Percentiles rank a stretch among this genome's conserved stretches.
phyloP scores from a whole-genome alignment of 2,888 invertebrate genomes.

The Andrena trimmerana region DNA sequence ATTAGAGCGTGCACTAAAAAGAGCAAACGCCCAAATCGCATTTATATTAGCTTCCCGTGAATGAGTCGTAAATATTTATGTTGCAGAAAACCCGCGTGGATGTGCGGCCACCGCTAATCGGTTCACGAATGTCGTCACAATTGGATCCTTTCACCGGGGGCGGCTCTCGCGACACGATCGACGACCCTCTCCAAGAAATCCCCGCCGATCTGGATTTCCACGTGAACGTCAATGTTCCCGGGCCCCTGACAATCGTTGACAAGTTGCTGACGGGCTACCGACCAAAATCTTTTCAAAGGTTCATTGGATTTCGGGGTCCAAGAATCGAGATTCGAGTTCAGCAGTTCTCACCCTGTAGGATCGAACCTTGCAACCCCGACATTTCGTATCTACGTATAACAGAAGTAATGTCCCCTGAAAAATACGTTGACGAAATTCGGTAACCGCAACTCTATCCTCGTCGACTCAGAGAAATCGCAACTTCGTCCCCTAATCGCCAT shows the following conservation, averaged over 20 bases:
- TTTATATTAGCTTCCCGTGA: slow-evolving; percentile 84
- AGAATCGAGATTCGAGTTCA: neutral
- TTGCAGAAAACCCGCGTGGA: slow-evolving; percentile 74
- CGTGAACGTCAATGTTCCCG: neutral
- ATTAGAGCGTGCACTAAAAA: slow-evolving; percentile 84
- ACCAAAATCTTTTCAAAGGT: neutral
- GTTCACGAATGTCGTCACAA: slow-evolving; percentile 81
- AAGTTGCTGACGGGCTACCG: neutral
- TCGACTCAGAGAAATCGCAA: slow-evolving; percentile 19
- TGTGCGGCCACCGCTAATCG: slow-evolving; percentile 82
- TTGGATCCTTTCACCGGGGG: slow-evolving; percentile 68
- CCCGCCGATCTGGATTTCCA: slow-evolving; percentile 7
- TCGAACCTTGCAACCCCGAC: neutral
- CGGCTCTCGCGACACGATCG: slow-evolving; percentile 24
- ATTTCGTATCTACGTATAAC: no score
- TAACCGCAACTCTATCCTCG: neutral
- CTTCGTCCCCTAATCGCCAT: slow-evolving; percentile 43
- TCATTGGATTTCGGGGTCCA: neutral
- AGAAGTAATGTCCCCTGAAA: no score
- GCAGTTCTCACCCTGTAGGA: neutral
- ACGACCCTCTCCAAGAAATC: slow-evolving; percentile 5
- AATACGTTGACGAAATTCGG: neutral
- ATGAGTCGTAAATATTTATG: slow-evolving; percentile 85
- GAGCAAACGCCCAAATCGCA: slow-evolving; percentile 85
- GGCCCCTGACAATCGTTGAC: neutral